Base-by-base conservation (phyloP, 2,113 vertebrate genomes). In the Emydura subglobosa region DNA sequence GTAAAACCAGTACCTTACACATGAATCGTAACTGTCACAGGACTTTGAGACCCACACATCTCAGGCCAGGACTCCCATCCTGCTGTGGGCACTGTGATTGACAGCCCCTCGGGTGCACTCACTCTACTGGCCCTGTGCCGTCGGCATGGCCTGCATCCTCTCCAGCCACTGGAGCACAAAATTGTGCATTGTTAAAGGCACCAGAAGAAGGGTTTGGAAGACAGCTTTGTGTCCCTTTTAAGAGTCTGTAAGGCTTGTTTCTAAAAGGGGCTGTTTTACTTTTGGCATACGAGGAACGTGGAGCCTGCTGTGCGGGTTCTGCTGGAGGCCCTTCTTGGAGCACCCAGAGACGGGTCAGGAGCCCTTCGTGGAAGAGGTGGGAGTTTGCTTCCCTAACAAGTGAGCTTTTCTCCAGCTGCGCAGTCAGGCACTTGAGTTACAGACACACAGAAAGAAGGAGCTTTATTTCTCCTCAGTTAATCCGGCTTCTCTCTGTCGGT, bases 151-250 rank as follows among this genome's bases (percentile, higher is more conserved):
- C 50, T 9, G 50, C 50, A 51, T 51, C 50, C 6, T 51, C 50
- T 51, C 50, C 14, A 65, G 61, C 9, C n/a, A 27, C 7, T 5
- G 5, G 2, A 21, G 17, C 21, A 2, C 0, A 21, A 2, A 2
- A 34, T 0, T 2, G 65, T 72, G 78, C 39, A 5, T 51, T 1
- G 9, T 19, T 17, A 8, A n/a, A 76, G 50, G 31, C 72, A 5
- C 16, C 2, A 54, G 29, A 4, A 79, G 50, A 44, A 72, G 65
- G 42, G 81, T 29, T 6, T 12, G 54, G 5, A 29, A 25, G 74
- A 7, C n/a, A 53, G 42, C 19, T 39, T 14, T 2, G 47, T 0
- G 3, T 55, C 53, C 0, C 59, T 65, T 68, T 31, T 59, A 89
- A 72, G 54, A 54, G 17, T 13, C 44, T 22, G 57, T 7, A 25